Base-by-base conservation (phyloP, 2,888 invertebrate genomes). In the Cerastoderma edule region DNA sequence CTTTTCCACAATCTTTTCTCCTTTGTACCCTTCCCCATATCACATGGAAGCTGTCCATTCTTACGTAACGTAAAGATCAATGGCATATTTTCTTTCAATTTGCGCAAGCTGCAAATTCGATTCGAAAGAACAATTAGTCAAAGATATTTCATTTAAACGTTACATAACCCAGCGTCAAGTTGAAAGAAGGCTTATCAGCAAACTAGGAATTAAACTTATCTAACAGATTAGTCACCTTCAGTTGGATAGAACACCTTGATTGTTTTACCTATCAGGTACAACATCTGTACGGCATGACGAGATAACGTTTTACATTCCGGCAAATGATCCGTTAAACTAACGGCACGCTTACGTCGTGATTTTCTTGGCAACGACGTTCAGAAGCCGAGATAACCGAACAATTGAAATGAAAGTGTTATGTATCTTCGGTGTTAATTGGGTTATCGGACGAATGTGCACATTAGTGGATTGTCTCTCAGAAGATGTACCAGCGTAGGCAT, bases 311-410 rank as follows among this genome's bases (percentile, higher is more conserved):
- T 60, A 60, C 67, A 60, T 67, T 60, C 22, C 57, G 32, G 50
- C 53, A 70, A 75, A 75, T 75, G 75, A 75, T 48, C 70, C 67
- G 75, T 24, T 30, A 70, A 75, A 75, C 70, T 64, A 70, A 57
- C 30, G 33, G 60, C 75, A 67, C 67, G 67, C 75, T 66, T 65
- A 50, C 48, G 35, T 16, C 66, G n/a, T 35, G 65, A 50, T 32
- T 63, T 33, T 68, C 60, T 60, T 60, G 39, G 60, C 39, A 60
- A 4, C 2, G 24, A 1, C 24, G 35, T 13, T 3, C 10, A 22
- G 1, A 22, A 24, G 13, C 35, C n/a, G 10, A 8, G 33, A 33
- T 33, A 39, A 60, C 22, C 39, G 27, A 19, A 60, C 60, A 60
- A 60, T 60, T 2, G 60, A 22, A 10, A 50, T 32, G 19, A 5